These are phyloP conservation scores for Platanista minor DNA, from an alignment of 2,113 vertebrate genomes.

Conservation along the genomic window DNA sequence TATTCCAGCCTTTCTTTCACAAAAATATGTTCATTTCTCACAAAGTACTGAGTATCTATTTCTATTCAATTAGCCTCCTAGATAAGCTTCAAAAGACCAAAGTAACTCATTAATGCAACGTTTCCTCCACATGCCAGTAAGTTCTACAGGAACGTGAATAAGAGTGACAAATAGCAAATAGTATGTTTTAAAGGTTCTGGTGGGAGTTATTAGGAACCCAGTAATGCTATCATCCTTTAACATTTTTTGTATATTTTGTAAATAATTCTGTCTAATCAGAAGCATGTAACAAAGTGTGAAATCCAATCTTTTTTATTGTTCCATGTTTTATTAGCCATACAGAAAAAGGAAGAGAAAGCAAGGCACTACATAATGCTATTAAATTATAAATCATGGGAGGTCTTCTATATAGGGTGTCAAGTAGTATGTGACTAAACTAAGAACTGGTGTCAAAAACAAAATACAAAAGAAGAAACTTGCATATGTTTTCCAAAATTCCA, in stretches of 20 bases:
- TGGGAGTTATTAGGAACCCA: background rate
- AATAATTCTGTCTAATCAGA: background rate
- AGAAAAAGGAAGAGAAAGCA: background rate
- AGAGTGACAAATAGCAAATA: background rate
- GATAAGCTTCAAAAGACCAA: constrained; percentile 81
- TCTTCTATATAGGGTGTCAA: background rate
- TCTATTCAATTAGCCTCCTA: constrained; percentile 68
- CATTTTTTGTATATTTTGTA: background rate
- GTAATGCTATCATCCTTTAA: background rate
- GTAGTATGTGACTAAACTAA: background rate
- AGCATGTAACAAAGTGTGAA: background rate
- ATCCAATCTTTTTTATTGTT: background rate
- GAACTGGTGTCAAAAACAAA: background rate
- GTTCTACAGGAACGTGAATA: background rate
- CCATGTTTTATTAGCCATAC: background rate
- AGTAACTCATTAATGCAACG: constrained; percentile 77
- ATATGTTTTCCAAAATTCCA: background rate
- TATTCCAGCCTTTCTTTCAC: constrained; percentile 63
- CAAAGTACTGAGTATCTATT: constrained; percentile 70
- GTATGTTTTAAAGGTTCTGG: background rate
- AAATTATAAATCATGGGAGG: background rate
- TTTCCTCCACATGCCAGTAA: constrained; percentile 61
- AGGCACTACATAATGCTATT: background rate
- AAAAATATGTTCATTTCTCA: constrained; percentile 85
- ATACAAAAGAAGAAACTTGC: background rate